These are phyloP conservation scores for Rhinolophus ferrumequinum DNA, from an alignment of 2,113 vertebrate genomes.

Conservation along the genomic window DNA sequence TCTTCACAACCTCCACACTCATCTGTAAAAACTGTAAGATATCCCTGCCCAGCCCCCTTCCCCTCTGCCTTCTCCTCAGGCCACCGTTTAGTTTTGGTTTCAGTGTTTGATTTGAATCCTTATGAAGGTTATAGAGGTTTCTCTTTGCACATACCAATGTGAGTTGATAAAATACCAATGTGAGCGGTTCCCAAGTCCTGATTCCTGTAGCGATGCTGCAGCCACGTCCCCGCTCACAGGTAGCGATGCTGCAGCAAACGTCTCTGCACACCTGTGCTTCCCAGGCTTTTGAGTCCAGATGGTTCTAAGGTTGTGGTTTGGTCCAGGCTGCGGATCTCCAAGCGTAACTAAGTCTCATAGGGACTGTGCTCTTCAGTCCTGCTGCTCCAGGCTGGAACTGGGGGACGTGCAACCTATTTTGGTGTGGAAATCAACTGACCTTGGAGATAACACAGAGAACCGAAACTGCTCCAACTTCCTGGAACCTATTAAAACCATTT, in stretches of 20 bases:
- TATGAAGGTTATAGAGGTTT: not conserved
- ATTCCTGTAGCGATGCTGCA: not conserved
- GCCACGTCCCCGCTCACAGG: rapidly evolving
- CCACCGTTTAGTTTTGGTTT: not conserved
- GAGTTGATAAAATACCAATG: too few species aligned
- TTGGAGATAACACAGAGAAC: not conserved
- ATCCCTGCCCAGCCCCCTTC: rapidly evolving
- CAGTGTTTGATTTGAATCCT: not conserved
- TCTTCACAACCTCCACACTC: too few species aligned
- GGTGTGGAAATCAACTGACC: not conserved
- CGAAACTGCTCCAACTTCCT: not conserved
- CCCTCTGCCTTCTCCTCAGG: rapidly evolving
- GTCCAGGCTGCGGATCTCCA: not conserved
- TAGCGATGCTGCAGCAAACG: rapidly evolving
- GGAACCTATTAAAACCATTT: not conserved
- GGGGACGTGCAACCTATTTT: not conserved
- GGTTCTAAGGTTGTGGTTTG: not conserved
- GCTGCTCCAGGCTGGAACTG: not conserved
- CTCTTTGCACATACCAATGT: too few species aligned
- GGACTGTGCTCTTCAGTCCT: not conserved
- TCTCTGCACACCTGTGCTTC: rapidly evolving
- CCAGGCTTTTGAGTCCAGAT: not conserved
- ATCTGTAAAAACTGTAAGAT: not conserved
- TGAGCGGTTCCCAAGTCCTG: too few species aligned
- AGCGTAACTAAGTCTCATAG: not conserved